Evolutionary conservation across 2,888 invertebrate genomes (phyloP).

Genomic region (Dryobotodes eremita): DNA sequence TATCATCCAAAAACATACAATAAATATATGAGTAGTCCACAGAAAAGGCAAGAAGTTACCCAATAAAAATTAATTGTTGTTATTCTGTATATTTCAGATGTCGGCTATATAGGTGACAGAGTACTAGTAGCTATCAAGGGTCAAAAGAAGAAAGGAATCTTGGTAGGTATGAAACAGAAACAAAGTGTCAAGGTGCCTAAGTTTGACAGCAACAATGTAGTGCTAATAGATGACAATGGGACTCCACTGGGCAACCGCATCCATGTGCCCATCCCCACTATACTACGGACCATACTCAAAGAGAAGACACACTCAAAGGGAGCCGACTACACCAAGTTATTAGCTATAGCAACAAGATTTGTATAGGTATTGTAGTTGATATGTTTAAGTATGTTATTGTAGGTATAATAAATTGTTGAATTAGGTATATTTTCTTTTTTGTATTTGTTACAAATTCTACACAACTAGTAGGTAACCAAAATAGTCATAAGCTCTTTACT

Average conservation of each 20-base stretch:
- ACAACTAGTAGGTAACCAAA: background rate
- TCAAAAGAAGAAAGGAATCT: slow-evolving; percentile 97
- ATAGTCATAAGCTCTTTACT: background rate
- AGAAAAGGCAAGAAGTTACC: background rate
- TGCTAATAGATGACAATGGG: slow-evolving; percentile 98
- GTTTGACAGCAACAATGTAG: slow-evolving; percentile 98
- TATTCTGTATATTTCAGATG: slow-evolving; percentile 75
- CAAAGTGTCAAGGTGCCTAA: slow-evolving; percentile 96
- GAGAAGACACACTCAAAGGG: slow-evolving; percentile 95
- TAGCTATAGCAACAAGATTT: slow-evolving; percentile 97
- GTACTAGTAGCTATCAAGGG: slow-evolving; percentile 98
- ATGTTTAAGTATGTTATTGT: slow-evolving; percentile 67
- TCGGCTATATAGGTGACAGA: slow-evolving; percentile 94
- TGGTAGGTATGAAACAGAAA: slow-evolving; percentile 94
- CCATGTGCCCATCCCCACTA: slow-evolving; percentile 98
- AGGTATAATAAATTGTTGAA: slow-evolving; percentile 67
- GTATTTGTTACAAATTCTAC: background rate
- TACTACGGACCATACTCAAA: slow-evolving; percentile 95
- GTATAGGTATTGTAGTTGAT: slow-evolving; percentile 88
- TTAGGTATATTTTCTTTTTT: background rate
- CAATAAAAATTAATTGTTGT: background rate
- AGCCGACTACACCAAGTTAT: slow-evolving; percentile 97
- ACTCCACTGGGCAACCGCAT: slow-evolving; percentile 98
- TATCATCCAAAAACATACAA: background rate
- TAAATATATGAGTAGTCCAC: background rate